These are phyloP conservation scores for Cliona cf. orientalis DNA, from an alignment of 37 sponge, comb jelly and placozoan genomes.

Conservation along the genomic window DNA sequence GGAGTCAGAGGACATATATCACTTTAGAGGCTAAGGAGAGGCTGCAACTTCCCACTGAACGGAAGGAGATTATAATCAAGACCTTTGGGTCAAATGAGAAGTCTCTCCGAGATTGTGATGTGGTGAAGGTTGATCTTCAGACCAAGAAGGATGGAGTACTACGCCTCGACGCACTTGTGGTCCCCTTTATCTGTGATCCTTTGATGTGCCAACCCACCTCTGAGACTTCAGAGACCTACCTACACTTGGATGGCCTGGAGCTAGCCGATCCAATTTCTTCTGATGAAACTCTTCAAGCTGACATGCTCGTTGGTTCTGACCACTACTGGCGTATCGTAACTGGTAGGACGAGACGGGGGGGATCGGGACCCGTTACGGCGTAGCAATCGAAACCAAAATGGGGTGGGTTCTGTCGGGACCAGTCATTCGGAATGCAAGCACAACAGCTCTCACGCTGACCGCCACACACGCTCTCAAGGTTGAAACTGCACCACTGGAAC, in stretches of 20 bases:
- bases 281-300: neutral
- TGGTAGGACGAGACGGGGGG: constrained; percentile 22
- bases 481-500: neutral
- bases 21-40: constrained; percentile 4
- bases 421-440: neutral
- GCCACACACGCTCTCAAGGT: constrained; percentile 16
- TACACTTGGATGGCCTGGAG: constrained; percentile 28
- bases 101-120: neutral
- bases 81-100: constrained; percentile 25
- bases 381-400: constrained; percentile 29
- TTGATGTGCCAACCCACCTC: constrained; percentile 23
- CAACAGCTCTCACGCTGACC: constrained; percentile 5
- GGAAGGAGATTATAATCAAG: constrained; percentile 29
- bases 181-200: constrained; percentile 46
- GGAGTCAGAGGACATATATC: constrained; percentile 44
- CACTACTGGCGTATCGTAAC: constrained; percentile 47
- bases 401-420: constrained; percentile 60
- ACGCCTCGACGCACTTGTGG: neutral
- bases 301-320: constrained; percentile 45
- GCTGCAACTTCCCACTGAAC: constrained; percentile 10
- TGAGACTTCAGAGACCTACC: constrained; percentile 5
- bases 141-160: constrained; percentile 2
- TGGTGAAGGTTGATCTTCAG: constrained; percentile 15
- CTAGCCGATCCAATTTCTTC: constrained; percentile 17
- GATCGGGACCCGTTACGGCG: constrained; percentile 32